Base-by-base conservation (phyloP, 2,113 vertebrate species). In the Limnothrissa miodon region DNA sequence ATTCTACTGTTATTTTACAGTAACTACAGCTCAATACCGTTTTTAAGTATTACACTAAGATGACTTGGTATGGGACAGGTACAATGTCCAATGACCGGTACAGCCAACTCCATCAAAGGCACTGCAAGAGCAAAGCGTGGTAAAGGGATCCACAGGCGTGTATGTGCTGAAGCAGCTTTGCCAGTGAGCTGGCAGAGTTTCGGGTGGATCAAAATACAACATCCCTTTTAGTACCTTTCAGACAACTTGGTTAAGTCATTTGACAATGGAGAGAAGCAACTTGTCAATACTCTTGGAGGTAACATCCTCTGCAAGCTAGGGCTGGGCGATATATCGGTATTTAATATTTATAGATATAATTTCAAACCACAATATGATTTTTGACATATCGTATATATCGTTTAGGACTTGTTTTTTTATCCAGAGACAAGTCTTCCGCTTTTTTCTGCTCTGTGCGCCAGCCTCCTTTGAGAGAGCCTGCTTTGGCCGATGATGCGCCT, bases 41-140 rank as follows among this genome's bases (percentile, higher is more conserved):
- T n/a, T n/a, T n/a, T n/a, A n/a, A n/a, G n/a, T n/a, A n/a, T n/a
- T n/a, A n/a, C n/a, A n/a, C n/a, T n/a, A n/a, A n/a, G n/a, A n/a
- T 56, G 53, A 56, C 53, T 56, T 56, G 53, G 53, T 56, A n/a
- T 56, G 19, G 53, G 53, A n/a, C 53, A 56, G 53, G 53, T 56
- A 23, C 53, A 23, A 5, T 23, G n/a, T n/a, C n/a, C n/a, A n/a
- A n/a, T n/a, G n/a, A n/a, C n/a, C n/a, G n/a, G n/a, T n/a, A n/a
- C n/a, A n/a, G 53, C 53, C 17, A 21, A n/a, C 53, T 56, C 53
- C 53, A 56, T 56, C 53, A 56, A 56, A 56, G 53, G 53, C 53
- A 21, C 53, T 56, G 53, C 23, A n/a, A 56, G 53, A 56, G 19
- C 23, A 56, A 56, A 56, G 23, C 19, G 19, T 56, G 53, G 53